Evolutionary conservation across 2,888 invertebrate genomes (phyloP).

Genomic region (Atethmia centrago): DNA sequence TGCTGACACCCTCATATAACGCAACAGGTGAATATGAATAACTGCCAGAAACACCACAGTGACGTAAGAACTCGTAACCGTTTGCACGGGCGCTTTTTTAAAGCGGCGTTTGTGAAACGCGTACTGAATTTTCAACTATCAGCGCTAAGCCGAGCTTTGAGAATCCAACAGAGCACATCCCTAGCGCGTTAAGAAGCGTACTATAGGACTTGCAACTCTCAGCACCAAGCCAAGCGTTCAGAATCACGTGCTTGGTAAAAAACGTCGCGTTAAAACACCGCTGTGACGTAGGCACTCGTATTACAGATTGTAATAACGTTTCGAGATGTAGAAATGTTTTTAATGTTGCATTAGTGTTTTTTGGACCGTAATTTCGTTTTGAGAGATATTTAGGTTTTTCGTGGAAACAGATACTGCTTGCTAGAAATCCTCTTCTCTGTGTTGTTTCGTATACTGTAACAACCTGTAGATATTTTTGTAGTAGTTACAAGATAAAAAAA

Average conservation of each 20-base stretch:
- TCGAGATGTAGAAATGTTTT: conserved; percentile 35
- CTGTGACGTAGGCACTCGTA: conserved; percentile 38
- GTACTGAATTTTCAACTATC: neutral
- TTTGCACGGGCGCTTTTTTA: neutral
- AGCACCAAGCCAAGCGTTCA: neutral
- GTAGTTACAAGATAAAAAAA: too few relatives aligned
- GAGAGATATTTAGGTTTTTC: neutral
- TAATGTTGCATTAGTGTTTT: conserved; percentile 43
- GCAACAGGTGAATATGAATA: conserved; percentile 62
- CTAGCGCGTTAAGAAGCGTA: neutral
- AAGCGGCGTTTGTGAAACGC: neutral
- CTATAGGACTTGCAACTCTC: neutral
- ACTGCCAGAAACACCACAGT: conserved; percentile 48
- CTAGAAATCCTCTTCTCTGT: neutral
- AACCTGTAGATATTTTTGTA: neutral
- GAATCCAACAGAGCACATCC: neutral
- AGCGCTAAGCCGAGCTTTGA: neutral
- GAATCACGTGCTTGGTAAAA: neutral
- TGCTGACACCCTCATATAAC: conserved; percentile 35
- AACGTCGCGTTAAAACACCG: conserved; percentile 24
- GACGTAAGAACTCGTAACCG: conserved; percentile 36
- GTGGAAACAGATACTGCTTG: neutral
- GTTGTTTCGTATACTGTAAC: neutral
- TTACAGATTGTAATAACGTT: conserved; percentile 39
- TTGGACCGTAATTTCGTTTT: conserved; percentile 20